Percentiles rank a stretch among this genome's conserved stretches.
phyloP scores from a whole-genome alignment of 2,113 vertebrate species.

The Thermophis baileyi region DNA sequence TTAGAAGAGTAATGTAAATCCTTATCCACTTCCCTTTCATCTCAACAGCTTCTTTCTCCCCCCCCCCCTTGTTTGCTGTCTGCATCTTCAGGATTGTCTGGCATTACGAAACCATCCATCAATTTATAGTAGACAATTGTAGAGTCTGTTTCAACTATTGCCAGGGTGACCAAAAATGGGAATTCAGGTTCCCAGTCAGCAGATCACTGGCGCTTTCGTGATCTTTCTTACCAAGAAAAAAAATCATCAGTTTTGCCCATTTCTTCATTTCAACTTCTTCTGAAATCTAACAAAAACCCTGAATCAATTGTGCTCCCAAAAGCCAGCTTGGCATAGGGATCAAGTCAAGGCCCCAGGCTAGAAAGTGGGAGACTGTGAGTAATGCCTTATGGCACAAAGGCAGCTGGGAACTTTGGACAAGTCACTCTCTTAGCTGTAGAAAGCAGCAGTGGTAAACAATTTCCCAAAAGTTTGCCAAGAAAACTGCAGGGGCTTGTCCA shows the following conservation, averaged over 20 bases:
- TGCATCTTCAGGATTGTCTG: slow-evolving; percentile 68
- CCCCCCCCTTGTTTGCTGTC: slow-evolving; percentile 57
- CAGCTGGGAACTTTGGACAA: neutral
- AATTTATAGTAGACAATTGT: slow-evolving; percentile 91
- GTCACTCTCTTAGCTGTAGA: neutral
- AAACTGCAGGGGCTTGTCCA: neutral
- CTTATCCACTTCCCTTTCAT: slow-evolving; percentile 29
- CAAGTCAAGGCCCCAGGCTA: neutral
- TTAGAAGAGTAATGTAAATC: slow-evolving; percentile 19
- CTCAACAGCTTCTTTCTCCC: slow-evolving; percentile 58
- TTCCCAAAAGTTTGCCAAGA: neutral
- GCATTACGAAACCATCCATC: slow-evolving; percentile 85
- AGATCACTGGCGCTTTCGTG: slow-evolving; percentile 59
- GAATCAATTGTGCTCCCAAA: neutral
- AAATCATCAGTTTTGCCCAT: slow-evolving; percentile 29
- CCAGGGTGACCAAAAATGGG: slow-evolving; percentile 73
- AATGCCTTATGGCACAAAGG: neutral
- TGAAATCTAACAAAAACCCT: neutral
- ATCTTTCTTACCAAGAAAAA: slow-evolving; percentile 69
- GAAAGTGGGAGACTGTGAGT: neutral
- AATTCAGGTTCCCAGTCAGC: slow-evolving; percentile 40
- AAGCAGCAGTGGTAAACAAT: neutral
- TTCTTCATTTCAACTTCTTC: neutral
- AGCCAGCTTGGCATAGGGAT: neutral
- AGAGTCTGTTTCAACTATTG: slow-evolving; percentile 90